Conservation (phyloP, 1,140 invertebrate genomes). For the Zaprionus ghesquierei region DNA sequence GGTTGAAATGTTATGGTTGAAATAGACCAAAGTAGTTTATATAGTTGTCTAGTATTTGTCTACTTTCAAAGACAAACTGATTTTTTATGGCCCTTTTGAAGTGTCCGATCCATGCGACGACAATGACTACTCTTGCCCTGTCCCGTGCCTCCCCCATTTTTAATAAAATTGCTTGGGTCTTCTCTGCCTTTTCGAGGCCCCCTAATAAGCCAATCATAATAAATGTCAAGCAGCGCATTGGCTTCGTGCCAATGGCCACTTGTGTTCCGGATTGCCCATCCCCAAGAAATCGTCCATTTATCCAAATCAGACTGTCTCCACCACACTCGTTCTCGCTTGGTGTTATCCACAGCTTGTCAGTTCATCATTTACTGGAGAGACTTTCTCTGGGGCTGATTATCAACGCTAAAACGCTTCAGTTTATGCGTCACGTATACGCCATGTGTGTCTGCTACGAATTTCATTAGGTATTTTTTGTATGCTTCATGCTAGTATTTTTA, state of each 20-base stretch:
- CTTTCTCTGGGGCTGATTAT: slow-evolving; percentile 59
- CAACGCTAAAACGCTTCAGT: slow-evolving; percentile 55
- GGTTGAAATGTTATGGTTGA: no score
- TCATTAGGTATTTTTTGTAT: not conserved
- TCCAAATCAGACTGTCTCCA: not conserved
- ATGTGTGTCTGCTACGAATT: slow-evolving; percentile 33
- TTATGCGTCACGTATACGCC: slow-evolving; percentile 57
- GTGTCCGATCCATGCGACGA: slow-evolving; percentile 35
- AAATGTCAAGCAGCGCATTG: slow-evolving; percentile 77
- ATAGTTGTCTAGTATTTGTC: slow-evolving; percentile 5
- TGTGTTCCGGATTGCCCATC: slow-evolving; percentile 27
- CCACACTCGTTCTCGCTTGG: not conserved
- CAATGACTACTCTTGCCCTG: slow-evolving; percentile 8
- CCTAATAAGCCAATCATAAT: slow-evolving; percentile 80
- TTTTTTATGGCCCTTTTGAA: slow-evolving; percentile 37
- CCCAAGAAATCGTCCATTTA: not conserved
- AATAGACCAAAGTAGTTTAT: slow-evolving; percentile 4
- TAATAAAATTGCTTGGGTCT: not conserved
- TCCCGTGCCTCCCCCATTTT: not conserved
- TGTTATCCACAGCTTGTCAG: slow-evolving; percentile 38
- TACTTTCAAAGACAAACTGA: not conserved
- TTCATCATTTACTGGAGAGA: slow-evolving; percentile 45
- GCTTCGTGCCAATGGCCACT: slow-evolving; percentile 66
- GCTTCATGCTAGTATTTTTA: slow-evolving; percentile 9
- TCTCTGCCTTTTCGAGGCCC: slow-evolving; percentile 30